Conservation (phyloP, 2,797 vertebrate species). For the Myotis pilosus region DNA sequence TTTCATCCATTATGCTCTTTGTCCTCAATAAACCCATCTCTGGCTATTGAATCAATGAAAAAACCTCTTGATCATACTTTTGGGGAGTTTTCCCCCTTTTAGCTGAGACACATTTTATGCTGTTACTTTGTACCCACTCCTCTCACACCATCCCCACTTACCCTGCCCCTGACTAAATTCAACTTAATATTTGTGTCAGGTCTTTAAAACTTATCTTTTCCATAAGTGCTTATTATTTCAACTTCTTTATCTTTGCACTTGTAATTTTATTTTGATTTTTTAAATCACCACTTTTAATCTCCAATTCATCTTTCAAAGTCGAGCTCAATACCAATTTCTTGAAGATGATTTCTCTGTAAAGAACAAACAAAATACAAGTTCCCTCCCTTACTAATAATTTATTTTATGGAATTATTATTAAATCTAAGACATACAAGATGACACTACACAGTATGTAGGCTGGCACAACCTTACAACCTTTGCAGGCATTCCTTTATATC, state of each 20-base stretch:
- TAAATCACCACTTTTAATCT: neutral
- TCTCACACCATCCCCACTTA: accelerated
- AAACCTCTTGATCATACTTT: neutral
- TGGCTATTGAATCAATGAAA: neutral
- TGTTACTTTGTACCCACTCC: neutral
- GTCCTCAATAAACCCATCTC: neutral
- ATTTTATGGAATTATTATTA: neutral
- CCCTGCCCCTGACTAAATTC: neutral
- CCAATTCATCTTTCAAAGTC: neutral
- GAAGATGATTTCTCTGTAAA: neutral
- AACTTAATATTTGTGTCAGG: neutral
- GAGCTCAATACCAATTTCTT: neutral
- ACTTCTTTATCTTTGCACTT: neutral
- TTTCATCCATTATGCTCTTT: neutral
- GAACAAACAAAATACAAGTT: neutral
- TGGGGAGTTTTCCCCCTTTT: neutral
- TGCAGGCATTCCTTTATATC: neutral
- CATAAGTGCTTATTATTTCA: neutral
- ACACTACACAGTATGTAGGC: neutral
- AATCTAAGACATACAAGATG: neutral
- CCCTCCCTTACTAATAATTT: neutral
- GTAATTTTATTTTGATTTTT: neutral
- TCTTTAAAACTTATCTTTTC: neutral
- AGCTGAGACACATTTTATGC: neutral
- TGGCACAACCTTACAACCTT: neutral